Evolutionary conservation across 2,797 vertebrate genomes (phyloP), one percentile per base, ranked within the genome.

Genomic region (Notolepis coatsorum): DNA sequence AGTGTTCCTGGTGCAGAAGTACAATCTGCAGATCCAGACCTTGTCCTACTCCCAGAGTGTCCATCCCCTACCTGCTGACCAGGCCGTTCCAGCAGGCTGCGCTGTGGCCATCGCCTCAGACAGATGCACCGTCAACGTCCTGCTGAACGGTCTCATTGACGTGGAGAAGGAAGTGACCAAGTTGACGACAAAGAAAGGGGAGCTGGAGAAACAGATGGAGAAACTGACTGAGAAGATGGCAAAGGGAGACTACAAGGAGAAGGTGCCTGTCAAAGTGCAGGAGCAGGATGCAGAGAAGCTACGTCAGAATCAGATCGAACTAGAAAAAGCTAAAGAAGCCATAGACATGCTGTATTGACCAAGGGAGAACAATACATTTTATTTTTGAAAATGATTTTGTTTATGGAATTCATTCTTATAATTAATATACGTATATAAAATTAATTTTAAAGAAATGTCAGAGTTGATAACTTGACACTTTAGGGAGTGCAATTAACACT

Each of bases 121-220:
- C 79, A 91, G 92, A 73, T 96, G 96, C 72, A 95, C 94, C 0
- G 92, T 96, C 66, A 94, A 96, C 88, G 93, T 98, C 50, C 88
- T 95, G 89, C 94, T 98, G 57, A 96, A 95, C 94, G 96, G 96
- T 10, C 87, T 96, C 45, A 96, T 97, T 13, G 96, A 97, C 33
- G 87, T 94, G 0, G 94, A 94, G 50, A 95, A 95, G 68, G 96
- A 98, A 77, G 74, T 96, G 66, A 68, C 87, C 17, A 97, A 97
- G 65, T 87, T 98, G 73, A 86, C 80, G 45, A 76, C 81, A 23
- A 95, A 93, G 83, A 88, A 85, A 31, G 70, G 68, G 0, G 96
- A 97, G 74, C 83, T 94, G 13, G 90, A 93, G 78, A 93, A 94
- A 73, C 94, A 94, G 86, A 91, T 94, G 61, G 90, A 91, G 25